Base-by-base conservation (phyloP, 2,797 vertebrate species). In the Rhodeus uyekii region DNA sequence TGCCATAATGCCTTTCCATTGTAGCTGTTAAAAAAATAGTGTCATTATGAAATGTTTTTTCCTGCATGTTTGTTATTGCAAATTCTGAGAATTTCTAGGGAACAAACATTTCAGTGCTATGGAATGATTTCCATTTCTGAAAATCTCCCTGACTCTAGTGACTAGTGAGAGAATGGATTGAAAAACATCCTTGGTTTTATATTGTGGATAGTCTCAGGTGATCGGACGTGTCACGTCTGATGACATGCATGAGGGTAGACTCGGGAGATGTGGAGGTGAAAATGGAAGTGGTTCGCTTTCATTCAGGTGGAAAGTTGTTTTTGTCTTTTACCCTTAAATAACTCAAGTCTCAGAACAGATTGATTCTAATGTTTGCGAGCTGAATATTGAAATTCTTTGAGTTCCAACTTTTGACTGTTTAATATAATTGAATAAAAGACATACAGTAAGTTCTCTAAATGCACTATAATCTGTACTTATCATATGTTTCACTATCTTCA, bases 221-320 rank as follows among this genome's bases (percentile, higher is more conserved):
- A 63, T 34, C 65, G 78, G 73, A 71, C 32, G 44, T 55, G 60
- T 79, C 36, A 27, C 19, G 29, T 78, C 42, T 63, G 60, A 83
- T 63, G 80, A 82, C 9, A 42, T 60, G 32, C 10, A 29, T 32
- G 74, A 69, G 50, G 67, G 8, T 42, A 4, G 36, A 69, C 85
- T 84, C 71, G 48, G 24, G 67, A 82, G 87, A 84, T 83, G 50
- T 82, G 53, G 71, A 84, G 78, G 85, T 85, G 85, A 80, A 68
- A 88, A 86, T 86, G 61, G 81, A 83, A 80, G 71, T 24, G 44
- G 44, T 64, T 67, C 64, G 64, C 39, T 46, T 48, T 81, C 55
- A 39, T 78, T 60, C 34, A 10, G 34, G 46, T 22, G 36, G 58
- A 83, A 53, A 63, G 55, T 24, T 74, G 42, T 61, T 61, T 65